Base-by-base conservation (phyloP, 2,888 invertebrate genomes). In the Creontiades dilutus region DNA sequence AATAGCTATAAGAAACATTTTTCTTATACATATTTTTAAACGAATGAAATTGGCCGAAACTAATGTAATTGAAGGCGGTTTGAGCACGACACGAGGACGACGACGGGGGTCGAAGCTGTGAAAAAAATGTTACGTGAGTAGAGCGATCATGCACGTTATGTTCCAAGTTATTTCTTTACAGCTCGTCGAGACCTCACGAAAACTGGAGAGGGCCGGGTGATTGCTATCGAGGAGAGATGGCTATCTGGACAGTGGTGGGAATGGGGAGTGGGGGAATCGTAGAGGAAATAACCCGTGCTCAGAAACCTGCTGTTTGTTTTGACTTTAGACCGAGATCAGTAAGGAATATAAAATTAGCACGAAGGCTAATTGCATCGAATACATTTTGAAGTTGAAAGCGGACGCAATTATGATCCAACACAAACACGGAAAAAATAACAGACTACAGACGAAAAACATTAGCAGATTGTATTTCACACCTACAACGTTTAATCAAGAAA, bases 121-220 rank as follows among this genome's bases (percentile, higher is more conserved):
- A 82, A 82, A 82, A 78, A 78, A 52, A 1, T 19, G 82, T 82
- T 14, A 82, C 82, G 82, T 82, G 82, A 82, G 82, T 28, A 23
- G 82, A 27, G 52, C 52, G 19, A 78, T 47, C 78, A 52, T 82
- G 82, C 82, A 82, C 82, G 82, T 80, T 80, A 23, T 47, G 23
- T 52, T 52, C 27, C 52, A 23, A 82, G 55, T 82, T 82, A 82
- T 82, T 82, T 52, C 82, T 52, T 52, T 52, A 23, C 52, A 52
- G 82, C 16, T 80, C 78, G 78, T 47, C 37, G 46, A 47, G 47
- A 80, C 37, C 82, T 82, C 82, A 82, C 82, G 82, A 82, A 82
- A 82, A 82, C 16, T 52, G 82, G 47, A 19, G 81, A 46, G 81
- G 81, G 81, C 48, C 81, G 19, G 16, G 47, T 52, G 82, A 82